Conservation (phyloP, 2,797 vertebrate genomes). For the Sarcophilus harrisii region DNA sequence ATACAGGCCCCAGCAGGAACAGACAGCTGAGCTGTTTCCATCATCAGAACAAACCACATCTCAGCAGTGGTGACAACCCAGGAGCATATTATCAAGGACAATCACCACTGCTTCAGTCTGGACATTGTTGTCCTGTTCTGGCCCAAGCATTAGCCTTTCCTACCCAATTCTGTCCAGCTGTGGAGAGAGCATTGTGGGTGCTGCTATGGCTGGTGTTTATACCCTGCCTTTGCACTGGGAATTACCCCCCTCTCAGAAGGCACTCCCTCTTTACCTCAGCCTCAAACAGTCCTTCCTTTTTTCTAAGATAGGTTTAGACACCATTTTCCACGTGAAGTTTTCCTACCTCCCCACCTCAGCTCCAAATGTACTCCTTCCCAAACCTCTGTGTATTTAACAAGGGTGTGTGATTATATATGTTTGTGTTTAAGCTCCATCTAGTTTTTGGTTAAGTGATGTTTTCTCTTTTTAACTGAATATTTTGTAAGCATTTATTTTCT, state of each 20-base stretch:
- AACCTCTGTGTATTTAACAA: neutral
- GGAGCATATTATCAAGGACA: neutral
- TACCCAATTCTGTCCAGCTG: neutral
- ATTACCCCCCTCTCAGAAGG: neutral
- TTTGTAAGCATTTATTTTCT: neutral
- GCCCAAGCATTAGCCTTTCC: neutral
- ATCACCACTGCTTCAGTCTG: neutral
- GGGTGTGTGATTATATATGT: neutral
- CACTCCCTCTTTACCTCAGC: neutral
- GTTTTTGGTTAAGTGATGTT: neutral
- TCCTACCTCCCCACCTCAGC: neutral
- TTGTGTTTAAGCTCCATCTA: neutral
- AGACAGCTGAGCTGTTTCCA: neutral
- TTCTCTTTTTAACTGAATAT: neutral
- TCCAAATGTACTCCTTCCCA: neutral
- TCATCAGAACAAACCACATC: neutral
- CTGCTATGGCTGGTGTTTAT: neutral
- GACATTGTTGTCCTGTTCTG: neutral
- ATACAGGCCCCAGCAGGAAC: neutral
- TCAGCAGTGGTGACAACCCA: neutral
- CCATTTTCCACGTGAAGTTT: neutral
- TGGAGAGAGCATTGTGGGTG: neutral
- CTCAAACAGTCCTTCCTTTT: neutral
- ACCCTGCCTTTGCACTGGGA: neutral
- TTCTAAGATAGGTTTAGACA: neutral